Percentiles rank a stretch among this genome's conserved stretches.
Conservation (phyloP, 2,113 vertebrate species). For the Macaca nemestrina region DNA sequence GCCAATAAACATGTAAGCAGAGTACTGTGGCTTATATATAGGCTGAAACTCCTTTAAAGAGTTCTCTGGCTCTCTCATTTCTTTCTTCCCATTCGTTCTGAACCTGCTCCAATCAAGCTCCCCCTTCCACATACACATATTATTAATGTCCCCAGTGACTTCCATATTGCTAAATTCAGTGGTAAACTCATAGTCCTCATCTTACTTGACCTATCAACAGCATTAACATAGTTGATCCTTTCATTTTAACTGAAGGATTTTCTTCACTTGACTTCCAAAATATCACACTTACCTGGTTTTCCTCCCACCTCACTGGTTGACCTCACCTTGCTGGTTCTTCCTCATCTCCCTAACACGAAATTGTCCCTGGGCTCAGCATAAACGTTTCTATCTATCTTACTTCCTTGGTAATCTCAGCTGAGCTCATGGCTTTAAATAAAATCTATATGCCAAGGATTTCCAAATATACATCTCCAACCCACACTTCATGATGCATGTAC, state of each 20-base stretch:
- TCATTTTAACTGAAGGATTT: not conserved
- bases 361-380: not conserved
- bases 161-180: not conserved
- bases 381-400: not conserved
- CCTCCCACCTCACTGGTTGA: not conserved
- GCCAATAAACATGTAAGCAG: not conserved
- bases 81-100: not conserved
- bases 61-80: not conserved
- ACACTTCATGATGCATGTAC: not conserved
- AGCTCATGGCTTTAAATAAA: not conserved
- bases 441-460: not conserved
- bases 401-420: not conserved
- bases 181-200: not conserved
- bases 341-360: not conserved
- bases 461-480: not conserved
- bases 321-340: not conserved
- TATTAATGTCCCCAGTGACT: not conserved
- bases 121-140: not conserved
- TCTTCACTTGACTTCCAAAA: constrained; percentile 22
- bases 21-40: not conserved
- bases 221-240: not conserved
- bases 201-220: not conserved
- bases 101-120: not conserved
- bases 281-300: not conserved
- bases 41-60: not conserved